phyloP scores from a whole-genome alignment of 2,113 vertebrate genomes.

The Polypterus bichir region DNA sequence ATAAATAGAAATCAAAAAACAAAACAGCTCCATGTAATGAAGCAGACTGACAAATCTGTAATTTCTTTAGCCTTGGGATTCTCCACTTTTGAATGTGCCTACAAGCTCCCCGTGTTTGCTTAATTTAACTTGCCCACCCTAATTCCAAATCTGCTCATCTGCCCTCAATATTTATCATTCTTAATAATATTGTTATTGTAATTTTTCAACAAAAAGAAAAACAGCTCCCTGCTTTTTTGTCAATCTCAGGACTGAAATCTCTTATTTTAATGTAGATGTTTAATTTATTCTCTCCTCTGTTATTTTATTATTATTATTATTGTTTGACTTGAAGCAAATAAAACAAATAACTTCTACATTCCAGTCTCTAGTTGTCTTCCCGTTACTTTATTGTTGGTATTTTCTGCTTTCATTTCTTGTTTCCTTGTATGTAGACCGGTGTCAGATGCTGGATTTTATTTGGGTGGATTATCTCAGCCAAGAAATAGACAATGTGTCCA shows the following conservation, averaged over 20 bases:
- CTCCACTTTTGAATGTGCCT: constrained; percentile 49
- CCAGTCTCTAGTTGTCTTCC: constrained; percentile 3
- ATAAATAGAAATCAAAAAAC: no score
- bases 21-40: constrained; percentile 3
- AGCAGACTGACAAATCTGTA: constrained; percentile 49
- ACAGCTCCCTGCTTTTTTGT: constrained; percentile 39
- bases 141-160: constrained; percentile 23
- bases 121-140: constrained; percentile 24
- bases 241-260: constrained; percentile 53
- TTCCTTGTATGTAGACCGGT: background rate
- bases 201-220: constrained; percentile 8
- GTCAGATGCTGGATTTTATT: background rate
- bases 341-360: constrained; percentile 40
- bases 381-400: background rate
- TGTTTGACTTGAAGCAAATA: constrained; percentile 51
- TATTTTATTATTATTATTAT: constrained; percentile 32
- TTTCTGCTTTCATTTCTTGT: background rate
- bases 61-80: constrained; percentile 43
- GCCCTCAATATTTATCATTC: constrained; percentile 41
- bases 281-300: constrained; percentile 43
- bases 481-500: no score
- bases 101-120: constrained; percentile 46
- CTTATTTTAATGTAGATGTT: constrained; percentile 47
- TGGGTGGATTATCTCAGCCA: no score
- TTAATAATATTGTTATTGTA: constrained; percentile 35